Conservation (phyloP, 2,888 invertebrate species). For the Hololepta plana region DNA sequence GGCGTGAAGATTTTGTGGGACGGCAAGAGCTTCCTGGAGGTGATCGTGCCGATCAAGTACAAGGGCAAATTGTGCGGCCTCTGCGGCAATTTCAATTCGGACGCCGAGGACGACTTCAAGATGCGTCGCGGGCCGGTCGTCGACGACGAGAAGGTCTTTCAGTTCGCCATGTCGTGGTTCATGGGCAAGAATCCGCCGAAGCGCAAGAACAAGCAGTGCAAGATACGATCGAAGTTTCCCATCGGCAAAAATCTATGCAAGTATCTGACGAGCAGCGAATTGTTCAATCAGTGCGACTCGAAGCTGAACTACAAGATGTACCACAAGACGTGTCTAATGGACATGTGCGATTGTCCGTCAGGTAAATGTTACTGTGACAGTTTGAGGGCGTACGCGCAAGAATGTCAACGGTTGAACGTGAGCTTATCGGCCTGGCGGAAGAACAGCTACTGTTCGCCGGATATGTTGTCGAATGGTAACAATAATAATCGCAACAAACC, state of each 20-base stretch:
- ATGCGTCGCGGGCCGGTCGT: constrained; percentile 45
- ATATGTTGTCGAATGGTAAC: too few relatives aligned
- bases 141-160: constrained; percentile 40
- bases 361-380: constrained; percentile 77
- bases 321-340: constrained; percentile 68
- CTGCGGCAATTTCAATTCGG: constrained; percentile 87
- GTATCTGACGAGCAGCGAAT: constrained; percentile 24
- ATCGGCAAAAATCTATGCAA: constrained; percentile 18
- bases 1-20: constrained; percentile 84
- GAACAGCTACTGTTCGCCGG: constrained; percentile 10
- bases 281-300: constrained; percentile 61
- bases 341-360: constrained; percentile 71
- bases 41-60: constrained; percentile 56
- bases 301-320: constrained; percentile 68
- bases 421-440: constrained; percentile 53
- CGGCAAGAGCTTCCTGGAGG: constrained; percentile 80
- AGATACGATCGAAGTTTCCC: constrained; percentile 3
- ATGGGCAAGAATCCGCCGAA: constrained; percentile 56
- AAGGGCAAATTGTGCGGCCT: constrained; percentile 71
- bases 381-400: constrained; percentile 74
- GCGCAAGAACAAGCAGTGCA: constrained; percentile 21
- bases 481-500: too few relatives aligned
- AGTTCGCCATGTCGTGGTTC: constrained; percentile 81
- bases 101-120: constrained; percentile 65
- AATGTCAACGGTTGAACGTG: constrained; percentile 64